Percentiles rank a stretch among this genome's conserved stretches.
Evolutionary conservation across 2,888 invertebrate species (phyloP).

Genomic region (Caenorhabditis parvicauda): DNA sequence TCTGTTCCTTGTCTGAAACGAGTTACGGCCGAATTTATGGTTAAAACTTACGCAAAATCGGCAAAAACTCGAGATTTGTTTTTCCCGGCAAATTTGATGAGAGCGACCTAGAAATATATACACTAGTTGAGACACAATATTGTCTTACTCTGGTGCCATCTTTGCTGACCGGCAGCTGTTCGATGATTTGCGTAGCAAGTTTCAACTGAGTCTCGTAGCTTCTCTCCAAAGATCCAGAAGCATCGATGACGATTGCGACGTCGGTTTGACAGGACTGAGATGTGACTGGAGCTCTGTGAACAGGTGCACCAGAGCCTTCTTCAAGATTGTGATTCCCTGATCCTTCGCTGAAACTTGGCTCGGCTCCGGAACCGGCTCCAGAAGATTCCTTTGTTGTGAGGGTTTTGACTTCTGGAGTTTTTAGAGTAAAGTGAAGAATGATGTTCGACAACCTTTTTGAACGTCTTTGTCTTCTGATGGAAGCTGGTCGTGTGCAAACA

Average conservation of each 20-base stretch:
- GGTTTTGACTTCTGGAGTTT: no score
- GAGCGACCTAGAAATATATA: conserved; percentile 27
- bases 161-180: conserved; percentile 18
- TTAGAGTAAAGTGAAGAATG: no score
- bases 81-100: conserved; percentile 30
- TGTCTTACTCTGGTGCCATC: conserved; percentile 16
- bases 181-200: conserved; percentile 19
- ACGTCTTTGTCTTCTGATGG: no score
- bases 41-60: conserved; percentile 14
- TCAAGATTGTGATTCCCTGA: no score
- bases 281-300: no score
- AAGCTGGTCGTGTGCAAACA: no score
- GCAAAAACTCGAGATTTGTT: conserved; percentile 14
- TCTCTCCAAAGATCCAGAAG: conserved; percentile 28
- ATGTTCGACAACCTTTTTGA: no score
- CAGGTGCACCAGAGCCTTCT: no score
- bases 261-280: conserved; percentile 27
- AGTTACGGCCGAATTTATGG: neutral
- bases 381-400: no score
- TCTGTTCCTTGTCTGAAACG: conserved; percentile 5
- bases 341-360: no score
- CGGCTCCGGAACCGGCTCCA: no score
- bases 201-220: conserved; percentile 24
- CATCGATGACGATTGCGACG: conserved; percentile 31
- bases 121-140: neutral